Evolutionary conservation across 2,888 invertebrate species (phyloP).

Genomic region (Fragum sueziense): DNA sequence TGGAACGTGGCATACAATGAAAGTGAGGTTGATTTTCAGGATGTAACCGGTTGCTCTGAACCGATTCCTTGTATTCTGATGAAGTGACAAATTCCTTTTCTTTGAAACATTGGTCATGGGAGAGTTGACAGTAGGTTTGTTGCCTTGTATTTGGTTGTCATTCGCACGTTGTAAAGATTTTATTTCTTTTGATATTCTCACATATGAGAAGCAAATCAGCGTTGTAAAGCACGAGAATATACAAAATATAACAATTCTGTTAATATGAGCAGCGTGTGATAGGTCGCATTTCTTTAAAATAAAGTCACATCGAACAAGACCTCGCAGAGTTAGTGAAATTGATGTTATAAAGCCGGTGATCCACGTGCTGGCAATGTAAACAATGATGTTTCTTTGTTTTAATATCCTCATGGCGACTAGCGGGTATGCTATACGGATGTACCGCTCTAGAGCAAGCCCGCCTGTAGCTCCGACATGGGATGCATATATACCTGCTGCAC

Average conservation of each 20-base stretch:
- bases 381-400: background rate
- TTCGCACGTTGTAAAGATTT: too few species aligned
- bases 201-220: background rate
- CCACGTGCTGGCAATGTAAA: background rate
- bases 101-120: background rate
- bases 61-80: background rate
- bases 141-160: background rate
- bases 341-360: background rate
- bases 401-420: background rate
- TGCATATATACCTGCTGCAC: background rate
- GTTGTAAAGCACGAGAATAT: background rate
- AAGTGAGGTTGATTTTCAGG: background rate
- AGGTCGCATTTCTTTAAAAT: background rate
- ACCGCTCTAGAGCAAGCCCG: background rate
- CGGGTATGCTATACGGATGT: background rate
- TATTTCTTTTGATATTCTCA: background rate
- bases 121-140: too few species aligned
- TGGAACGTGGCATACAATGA: background rate
- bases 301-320: background rate
- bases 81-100: background rate
- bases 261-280: background rate
- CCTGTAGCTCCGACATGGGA: background rate
- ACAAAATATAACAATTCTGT: background rate
- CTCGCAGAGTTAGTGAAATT: background rate
- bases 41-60: background rate